phyloP scores from a whole-genome alignment of 2,113 vertebrate genomes.

The Irena cyanogastra region DNA sequence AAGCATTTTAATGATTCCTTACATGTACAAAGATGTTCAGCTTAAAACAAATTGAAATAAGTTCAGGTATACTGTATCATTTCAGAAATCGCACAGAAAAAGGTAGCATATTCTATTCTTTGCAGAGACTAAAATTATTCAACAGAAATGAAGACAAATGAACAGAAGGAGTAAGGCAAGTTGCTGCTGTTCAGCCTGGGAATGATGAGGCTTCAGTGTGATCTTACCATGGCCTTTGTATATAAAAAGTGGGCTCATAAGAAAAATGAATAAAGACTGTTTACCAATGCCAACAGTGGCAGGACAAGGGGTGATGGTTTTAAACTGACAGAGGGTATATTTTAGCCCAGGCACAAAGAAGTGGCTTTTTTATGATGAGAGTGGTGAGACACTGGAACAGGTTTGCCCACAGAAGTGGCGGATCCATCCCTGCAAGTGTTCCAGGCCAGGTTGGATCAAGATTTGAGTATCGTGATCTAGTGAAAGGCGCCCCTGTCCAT shows the following conservation, averaged over 20 bases:
- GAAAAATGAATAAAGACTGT: background rate
- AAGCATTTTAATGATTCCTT: background rate
- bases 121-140: background rate
- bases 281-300: background rate
- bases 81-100: background rate
- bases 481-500: background rate
- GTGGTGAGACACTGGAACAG: background rate
- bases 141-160: background rate
- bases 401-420: background rate
- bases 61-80: background rate
- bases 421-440: background rate
- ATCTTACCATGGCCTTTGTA: background rate
- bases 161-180: background rate
- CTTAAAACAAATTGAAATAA: background rate
- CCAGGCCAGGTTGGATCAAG: background rate
- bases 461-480: background rate
- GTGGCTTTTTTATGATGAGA: rapidly evolving
- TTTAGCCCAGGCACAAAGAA: background rate
- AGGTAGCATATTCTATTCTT: background rate
- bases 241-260: background rate
- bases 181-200: background rate
- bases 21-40: background rate
- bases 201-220: background rate
- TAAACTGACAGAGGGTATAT: background rate
- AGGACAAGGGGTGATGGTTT: background rate